These are phyloP conservation scores for Perdita meconis DNA, from an alignment of 2,888 invertebrate species.

Conservation along the genomic window DNA sequence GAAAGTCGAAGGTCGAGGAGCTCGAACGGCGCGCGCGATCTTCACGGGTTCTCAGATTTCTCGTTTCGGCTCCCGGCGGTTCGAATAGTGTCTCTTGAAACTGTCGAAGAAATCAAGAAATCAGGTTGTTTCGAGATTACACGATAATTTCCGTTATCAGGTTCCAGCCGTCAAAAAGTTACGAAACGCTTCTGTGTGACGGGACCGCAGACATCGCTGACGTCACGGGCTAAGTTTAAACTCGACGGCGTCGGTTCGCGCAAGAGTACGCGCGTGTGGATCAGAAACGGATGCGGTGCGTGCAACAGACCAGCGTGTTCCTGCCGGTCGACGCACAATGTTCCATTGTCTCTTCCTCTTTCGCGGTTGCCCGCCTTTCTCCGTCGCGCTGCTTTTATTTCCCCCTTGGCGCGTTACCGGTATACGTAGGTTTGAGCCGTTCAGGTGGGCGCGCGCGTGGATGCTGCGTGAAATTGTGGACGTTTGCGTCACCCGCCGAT, in stretches of 20 bases:
- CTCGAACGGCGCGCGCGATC: not conserved
- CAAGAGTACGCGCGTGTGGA: constrained; percentile 68
- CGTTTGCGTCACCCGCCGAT: constrained; percentile 54
- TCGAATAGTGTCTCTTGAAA: not conserved
- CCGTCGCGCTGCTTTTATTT: constrained; percentile 50
- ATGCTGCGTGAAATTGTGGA: constrained; percentile 45
- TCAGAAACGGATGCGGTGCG: constrained; percentile 76
- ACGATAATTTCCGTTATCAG: too few species aligned
- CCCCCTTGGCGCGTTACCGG: constrained; percentile 19
- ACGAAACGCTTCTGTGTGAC: constrained; percentile 34
- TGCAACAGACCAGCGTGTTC: constrained; percentile 59
- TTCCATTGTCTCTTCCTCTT: constrained; percentile 75
- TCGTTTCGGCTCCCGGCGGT: not conserved
- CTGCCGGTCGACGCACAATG: constrained; percentile 70
- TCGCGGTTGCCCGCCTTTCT: constrained; percentile 43
- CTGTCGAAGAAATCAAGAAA: too few species aligned
- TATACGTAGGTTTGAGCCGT: not conserved
- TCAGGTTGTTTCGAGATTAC: too few species aligned
- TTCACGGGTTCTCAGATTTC: not conserved
- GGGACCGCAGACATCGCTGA: constrained; percentile 62
- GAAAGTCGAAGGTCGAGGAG: not conserved
- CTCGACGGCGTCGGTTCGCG: constrained; percentile 26
- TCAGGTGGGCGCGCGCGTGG: constrained; percentile 26
- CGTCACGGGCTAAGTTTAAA: constrained; percentile 79
- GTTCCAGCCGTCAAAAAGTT: constrained; percentile 10